These are phyloP conservation scores for Ageneiosus marmoratus DNA, from an alignment of 2,113 vertebrate species.

Conservation along the genomic window DNA sequence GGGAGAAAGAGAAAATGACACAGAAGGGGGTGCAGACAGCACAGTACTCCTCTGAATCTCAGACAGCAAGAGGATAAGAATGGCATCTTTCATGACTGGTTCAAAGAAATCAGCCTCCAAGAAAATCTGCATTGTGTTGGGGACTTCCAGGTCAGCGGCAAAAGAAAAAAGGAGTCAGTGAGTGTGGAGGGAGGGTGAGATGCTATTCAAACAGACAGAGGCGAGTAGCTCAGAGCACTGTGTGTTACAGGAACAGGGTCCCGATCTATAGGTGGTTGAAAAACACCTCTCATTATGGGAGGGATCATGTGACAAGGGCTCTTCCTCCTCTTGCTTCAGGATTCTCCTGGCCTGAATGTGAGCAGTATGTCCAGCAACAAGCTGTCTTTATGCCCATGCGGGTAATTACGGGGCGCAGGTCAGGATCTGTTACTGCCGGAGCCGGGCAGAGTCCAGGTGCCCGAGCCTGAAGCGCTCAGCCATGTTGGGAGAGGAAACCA, in stretches of 20 bases:
- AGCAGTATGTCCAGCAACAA: constrained; percentile 78
- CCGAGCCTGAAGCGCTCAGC: constrained; percentile 61
- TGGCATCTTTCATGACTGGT: constrained; percentile 52
- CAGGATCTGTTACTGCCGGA: constrained; percentile 80
- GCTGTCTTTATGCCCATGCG: constrained; percentile 77
- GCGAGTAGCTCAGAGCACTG: constrained; percentile 16
- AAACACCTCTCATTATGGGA: constrained; percentile 55
- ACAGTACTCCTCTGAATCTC: constrained; percentile 32
- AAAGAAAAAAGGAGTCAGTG: constrained; percentile 48
- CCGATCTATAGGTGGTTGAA: constrained; percentile 48
- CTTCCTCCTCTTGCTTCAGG: constrained; percentile 59
- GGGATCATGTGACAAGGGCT: constrained; percentile 63
- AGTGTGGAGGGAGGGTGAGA: constrained; percentile 52
- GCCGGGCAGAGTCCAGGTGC: constrained; percentile 69
- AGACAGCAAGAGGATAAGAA: constrained; percentile 53
- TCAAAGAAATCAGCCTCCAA: constrained; percentile 44
- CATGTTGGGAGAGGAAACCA: constrained; percentile 68
- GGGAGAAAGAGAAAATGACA: background rate
- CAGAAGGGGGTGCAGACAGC: constrained; percentile 22
- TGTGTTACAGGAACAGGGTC: constrained; percentile 56
- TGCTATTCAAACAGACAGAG: constrained; percentile 55
- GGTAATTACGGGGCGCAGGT: constrained; percentile 83
- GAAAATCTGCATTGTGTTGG: constrained; percentile 49
- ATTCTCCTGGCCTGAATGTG: constrained; percentile 65
- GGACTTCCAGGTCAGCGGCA: constrained; percentile 50